A percentile compares a stretch with the other conserved stretches of the same genome.
Evolutionary conservation across 2,888 invertebrate species (phyloP).

Genomic region (Melanotus villosus): DNA sequence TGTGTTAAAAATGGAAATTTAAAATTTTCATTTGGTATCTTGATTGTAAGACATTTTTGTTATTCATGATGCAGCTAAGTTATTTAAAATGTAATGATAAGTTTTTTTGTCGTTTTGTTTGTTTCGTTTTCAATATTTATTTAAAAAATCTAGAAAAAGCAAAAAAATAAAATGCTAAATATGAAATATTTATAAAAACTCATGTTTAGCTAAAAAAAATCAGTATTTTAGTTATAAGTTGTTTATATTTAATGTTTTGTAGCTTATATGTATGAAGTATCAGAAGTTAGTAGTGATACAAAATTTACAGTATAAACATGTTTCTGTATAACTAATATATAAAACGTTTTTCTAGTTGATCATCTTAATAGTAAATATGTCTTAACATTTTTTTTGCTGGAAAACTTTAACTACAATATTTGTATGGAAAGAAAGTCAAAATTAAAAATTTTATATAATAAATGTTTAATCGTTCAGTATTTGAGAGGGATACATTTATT

Average conservation of each 20-base stretch:
- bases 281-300: not conserved
- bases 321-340: too few species aligned
- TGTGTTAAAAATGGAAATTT: not conserved
- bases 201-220: slow-evolving; percentile 51
- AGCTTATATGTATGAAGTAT: slow-evolving; percentile 9
- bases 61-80: slow-evolving; percentile 1
- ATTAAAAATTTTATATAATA: too few species aligned
- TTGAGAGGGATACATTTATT: too few species aligned
- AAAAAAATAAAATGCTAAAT: slow-evolving; percentile 52
- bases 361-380: too few species aligned
- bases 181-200: slow-evolving; percentile 61
- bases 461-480: too few species aligned
- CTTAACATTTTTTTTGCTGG: too few species aligned
- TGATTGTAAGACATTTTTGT: not conserved
- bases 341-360: too few species aligned
- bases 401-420: too few species aligned
- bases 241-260: slow-evolving; percentile 38
- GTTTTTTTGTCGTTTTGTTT: slow-evolving; percentile 22
- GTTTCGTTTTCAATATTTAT: slow-evolving; percentile 42
- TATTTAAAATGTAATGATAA: not conserved
- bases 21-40: not conserved
- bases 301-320: not conserved
- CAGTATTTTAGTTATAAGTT: slow-evolving; percentile 53
- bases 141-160: slow-evolving; percentile 50
- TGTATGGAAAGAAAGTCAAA: too few species aligned